A percentile compares a stretch with the other conserved stretches of the same genome.
These are phyloP conservation scores for Cyprinella venusta DNA, from an alignment of 2,797 vertebrate species.

Conservation along the genomic window DNA sequence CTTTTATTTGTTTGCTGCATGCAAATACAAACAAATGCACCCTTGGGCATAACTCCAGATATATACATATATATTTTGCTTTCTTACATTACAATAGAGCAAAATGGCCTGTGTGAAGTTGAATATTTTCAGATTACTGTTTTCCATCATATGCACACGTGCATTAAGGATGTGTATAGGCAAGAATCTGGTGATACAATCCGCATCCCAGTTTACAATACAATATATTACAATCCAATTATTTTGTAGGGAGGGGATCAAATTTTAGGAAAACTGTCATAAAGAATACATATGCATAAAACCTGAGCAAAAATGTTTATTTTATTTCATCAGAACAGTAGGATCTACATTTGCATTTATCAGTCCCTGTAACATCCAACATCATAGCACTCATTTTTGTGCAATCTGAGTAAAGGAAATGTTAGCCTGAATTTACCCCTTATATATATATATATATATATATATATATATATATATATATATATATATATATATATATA, in stretches of 20 bases:
- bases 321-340: not conserved
- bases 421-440: not conserved
- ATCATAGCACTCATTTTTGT: not conserved
- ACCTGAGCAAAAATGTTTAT: not conserved
- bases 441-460: not conserved
- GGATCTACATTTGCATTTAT: not conserved
- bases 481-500: too few species aligned
- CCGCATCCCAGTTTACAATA: not conserved
- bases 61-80: not conserved
- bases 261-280: not conserved
- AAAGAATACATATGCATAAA: not conserved
- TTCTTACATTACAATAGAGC: not conserved
- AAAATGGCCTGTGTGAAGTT: conserved; percentile 23
- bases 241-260: not conserved
- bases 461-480: too few species aligned
- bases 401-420: not conserved
- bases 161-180: not conserved
- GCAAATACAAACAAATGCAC: conserved; percentile 34
- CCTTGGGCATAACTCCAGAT: not conserved
- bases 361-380: not conserved
- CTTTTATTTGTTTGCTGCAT: conserved; percentile 33
- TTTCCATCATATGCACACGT: conserved; percentile 5
- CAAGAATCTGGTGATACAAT: not conserved
- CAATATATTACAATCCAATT: not conserved
- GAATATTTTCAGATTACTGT: conserved; percentile 12